A percentile compares a stretch with the other conserved stretches of the same genome.
Evolutionary conservation across 2,797 vertebrate species (phyloP).

Genomic region (Gorsachius magnificus): DNA sequence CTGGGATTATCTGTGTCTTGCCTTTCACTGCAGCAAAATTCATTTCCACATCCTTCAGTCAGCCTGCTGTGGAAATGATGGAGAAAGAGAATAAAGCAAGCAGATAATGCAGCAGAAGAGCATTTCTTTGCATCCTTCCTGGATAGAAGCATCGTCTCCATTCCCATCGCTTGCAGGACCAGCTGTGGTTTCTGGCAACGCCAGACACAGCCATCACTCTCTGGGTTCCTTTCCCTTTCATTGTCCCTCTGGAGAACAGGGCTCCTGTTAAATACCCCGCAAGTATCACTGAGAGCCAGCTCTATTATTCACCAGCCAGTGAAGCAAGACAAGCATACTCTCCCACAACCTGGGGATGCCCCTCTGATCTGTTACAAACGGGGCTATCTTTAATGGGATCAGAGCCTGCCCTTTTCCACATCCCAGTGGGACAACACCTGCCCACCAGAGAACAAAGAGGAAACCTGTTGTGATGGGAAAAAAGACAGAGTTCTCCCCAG

Average conservation of each 20-base stretch:
- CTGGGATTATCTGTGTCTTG: background rate
- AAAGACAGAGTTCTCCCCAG: constrained; percentile 18
- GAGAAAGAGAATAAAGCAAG: background rate
- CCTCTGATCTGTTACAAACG: constrained; percentile 30
- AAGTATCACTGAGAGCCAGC: constrained; percentile 38
- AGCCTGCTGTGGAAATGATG: background rate
- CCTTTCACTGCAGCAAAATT: background rate
- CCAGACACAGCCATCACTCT: background rate
- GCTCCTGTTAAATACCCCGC: constrained; percentile 39
- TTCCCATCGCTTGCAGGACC: constrained; percentile 8
- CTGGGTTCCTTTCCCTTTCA: constrained; percentile 48
- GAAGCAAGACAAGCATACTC: constrained; percentile 54
- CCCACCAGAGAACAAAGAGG: constrained; percentile 51
- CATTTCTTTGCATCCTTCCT: constrained; percentile 16
- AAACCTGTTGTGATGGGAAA: constrained; percentile 57
- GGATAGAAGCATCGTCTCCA: background rate
- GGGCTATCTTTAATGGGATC: constrained; percentile 50
- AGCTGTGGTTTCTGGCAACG: constrained; percentile 57
- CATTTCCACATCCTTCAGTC: background rate
- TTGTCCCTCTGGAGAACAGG: constrained; percentile 29
- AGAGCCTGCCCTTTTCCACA: constrained; percentile 53
- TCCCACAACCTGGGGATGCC: constrained; percentile 61
- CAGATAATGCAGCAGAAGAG: background rate
- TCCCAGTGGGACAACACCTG: constrained; percentile 58
- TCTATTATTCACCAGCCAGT: constrained; percentile 61